Evolutionary conservation across 2,888 invertebrate species (phyloP), one percentile per base, ranked within the genome.

Genomic region (Agrochola litura): DNA sequence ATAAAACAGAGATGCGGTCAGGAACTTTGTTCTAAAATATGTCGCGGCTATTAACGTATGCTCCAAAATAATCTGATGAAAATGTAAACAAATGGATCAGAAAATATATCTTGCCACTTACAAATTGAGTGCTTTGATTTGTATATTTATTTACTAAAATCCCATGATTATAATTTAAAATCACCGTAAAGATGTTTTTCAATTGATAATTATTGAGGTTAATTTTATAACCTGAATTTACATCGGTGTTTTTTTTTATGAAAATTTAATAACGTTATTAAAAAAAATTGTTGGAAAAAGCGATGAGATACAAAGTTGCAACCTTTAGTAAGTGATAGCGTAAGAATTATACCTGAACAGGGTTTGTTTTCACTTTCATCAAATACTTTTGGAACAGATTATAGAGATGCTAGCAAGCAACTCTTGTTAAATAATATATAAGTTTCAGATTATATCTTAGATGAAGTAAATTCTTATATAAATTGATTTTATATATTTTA

Each of bases 21-120:
- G 46, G 41, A 73, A 69, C 73, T 83, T 73, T 46, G 78, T 71
- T 81, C 66, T 46, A 63, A 71, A 77, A 49, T 83, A 67, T 71
- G 52, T 81, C 52, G 52, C 16, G n/a, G 46, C n/a, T 58, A 43
- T 46, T 58, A 63, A 63, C 43, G 16, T 65, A 46, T 46, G 25
- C 49, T 67, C 14, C 5, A 8, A 67, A 30, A 14, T 12, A 12
- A 14, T 49, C 12, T 8, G 25, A 30, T 46, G 25, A 46, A 25
- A 66, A 46, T 22, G 22, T 52, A 52, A 52, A 52, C 49, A 52
- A 52, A 52, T 65, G 6, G n/a, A 65, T 63, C 12, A 22, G 37
- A 41, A n/a, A 64, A 41, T n/a, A 9, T 41, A 41, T 25, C 12
- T 66, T 19, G 4, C 8, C 25, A 30, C 65, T 12, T 46, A 19